Conservation (phyloP, 2,113 vertebrate genomes). For the Daubentonia madagascariensis region DNA sequence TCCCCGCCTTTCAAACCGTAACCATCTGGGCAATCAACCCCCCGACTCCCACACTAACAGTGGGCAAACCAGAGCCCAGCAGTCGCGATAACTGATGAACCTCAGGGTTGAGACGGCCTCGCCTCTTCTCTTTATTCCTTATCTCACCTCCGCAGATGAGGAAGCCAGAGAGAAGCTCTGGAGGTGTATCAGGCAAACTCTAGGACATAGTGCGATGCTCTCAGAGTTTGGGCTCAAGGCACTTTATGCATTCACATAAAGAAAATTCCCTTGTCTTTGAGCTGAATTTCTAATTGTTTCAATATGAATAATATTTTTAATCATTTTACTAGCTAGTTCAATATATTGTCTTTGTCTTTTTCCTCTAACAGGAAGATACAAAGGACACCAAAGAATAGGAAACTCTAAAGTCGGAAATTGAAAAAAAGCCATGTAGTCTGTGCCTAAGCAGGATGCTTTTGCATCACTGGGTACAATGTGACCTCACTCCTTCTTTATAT, state of each 20-base stretch:
- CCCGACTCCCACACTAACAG: neutral
- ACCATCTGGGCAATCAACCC: neutral
- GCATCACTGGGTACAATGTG: neutral
- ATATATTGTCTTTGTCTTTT: neutral
- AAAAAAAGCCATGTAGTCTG: neutral
- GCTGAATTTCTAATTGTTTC: neutral
- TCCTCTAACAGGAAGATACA: neutral
- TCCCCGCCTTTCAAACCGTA: neutral
- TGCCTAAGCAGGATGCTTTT: neutral
- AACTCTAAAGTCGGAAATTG: neutral
- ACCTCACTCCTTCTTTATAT: neutral
- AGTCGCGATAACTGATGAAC: neutral
- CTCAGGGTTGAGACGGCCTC: neutral
- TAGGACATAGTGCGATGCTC: neutral
- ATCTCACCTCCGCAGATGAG: neutral
- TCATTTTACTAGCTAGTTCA: neutral
- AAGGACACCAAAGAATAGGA: conserved; percentile 8
- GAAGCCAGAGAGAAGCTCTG: neutral
- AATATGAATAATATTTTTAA: neutral
- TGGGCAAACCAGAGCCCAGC: neutral
- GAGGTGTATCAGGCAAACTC: neutral
- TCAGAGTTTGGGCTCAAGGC: neutral
- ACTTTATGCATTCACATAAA: neutral
- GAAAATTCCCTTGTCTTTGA: neutral
- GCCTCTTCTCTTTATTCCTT: neutral